Evolutionary conservation across 1,140 invertebrate species (phyloP), one percentile per base, ranked within the genome.

Genomic region (Lepidurus arcticus): DNA sequence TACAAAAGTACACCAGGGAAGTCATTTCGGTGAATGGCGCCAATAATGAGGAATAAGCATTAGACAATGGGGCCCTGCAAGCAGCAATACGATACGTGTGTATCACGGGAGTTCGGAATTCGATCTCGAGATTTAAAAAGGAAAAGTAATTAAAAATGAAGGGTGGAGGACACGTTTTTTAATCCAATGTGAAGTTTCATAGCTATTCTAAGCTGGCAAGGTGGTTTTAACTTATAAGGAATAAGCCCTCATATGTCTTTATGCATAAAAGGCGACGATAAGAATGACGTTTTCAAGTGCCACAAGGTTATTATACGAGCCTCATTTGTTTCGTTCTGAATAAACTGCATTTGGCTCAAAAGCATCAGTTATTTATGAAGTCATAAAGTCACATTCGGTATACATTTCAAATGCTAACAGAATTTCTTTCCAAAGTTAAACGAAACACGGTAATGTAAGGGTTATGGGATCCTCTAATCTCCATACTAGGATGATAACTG

Each of bases 161-260:
- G 53, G 21, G 53, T 34, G 53, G 53, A n/a, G 53, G 53, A 3
- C 16, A 16, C n/a, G 8, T 65, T 7, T 9, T 65, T 65, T 65
- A n/a, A 9, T 13, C 21, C 53, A n/a, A 16, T 7, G 13, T 1
- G 6, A 13, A 13, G 8, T 13, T 21, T 65, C 5, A 65, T 13
- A 21, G 16, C n/a, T n/a, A 65, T 65, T 47, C 45, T 47, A 47
- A 34, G 45, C 16, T 10, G 1, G 0, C 1, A 47, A 65, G 7
- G 8, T 65, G 53, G n/a, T 65, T 65, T 65, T 65, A 65, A n/a
- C 53, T 13, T 65, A 65, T 65, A 65, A 65, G 53, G 53, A 9
- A 65, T 65, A 9, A 65, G 53, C 53, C 53, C 21, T n/a, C 8
- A 13, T 13, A 9, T 65, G 45, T 65, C 53, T 65, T 65, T 65